Conservation (phyloP, 2,797 vertebrate species). For the Psittacula derbiana region DNA sequence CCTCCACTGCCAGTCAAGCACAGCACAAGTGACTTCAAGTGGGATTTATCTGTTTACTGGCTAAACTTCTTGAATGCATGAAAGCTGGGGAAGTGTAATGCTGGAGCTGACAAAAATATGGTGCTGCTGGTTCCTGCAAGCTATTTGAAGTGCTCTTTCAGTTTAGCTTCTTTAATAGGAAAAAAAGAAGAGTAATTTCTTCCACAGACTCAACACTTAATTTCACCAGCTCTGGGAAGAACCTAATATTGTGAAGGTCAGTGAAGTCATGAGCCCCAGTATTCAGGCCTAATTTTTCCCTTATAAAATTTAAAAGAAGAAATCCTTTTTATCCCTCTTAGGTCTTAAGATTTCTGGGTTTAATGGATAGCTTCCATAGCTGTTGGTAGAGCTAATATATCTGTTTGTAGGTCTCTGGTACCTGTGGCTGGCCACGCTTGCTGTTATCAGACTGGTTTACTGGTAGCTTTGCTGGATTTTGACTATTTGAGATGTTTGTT, state of each 20-base stretch:
- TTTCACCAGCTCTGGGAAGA: neutral
- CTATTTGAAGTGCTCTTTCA: neutral
- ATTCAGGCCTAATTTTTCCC: neutral
- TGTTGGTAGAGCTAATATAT: neutral
- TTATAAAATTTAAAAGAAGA: neutral
- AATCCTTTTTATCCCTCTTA: neutral
- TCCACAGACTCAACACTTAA: neutral
- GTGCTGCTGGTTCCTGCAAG: neutral
- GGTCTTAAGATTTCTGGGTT: neutral
- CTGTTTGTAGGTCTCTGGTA: neutral
- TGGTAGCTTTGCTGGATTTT: neutral
- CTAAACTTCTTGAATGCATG: neutral
- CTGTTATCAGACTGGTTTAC: neutral
- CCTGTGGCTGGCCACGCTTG: neutral
- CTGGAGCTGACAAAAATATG: neutral
- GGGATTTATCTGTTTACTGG: constrained; percentile 24
- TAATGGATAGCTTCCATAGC: neutral
- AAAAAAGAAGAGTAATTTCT: neutral
- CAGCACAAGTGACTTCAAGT: neutral
- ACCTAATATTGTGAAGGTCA: neutral
- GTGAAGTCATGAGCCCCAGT: neutral
- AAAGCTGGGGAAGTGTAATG: neutral
- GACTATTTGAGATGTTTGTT: neutral
- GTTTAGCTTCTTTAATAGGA: neutral
- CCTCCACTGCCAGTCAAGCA: neutral